Base-by-base conservation (phyloP, 2,888 invertebrate species). In the Netelia inedita region DNA sequence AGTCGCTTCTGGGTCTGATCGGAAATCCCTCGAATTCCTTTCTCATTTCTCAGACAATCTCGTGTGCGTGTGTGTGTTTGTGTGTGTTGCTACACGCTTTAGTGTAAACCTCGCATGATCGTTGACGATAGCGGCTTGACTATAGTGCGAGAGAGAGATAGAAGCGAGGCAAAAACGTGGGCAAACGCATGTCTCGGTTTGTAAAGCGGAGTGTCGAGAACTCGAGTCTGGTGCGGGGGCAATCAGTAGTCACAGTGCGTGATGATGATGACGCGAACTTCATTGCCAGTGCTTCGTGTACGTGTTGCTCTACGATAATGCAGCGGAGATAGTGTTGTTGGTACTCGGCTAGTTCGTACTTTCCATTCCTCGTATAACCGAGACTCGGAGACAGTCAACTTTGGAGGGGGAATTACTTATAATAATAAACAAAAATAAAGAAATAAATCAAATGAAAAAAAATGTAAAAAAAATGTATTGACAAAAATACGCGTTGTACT, bases 21-120 rank as follows among this genome's bases (percentile, higher is more conserved):
- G 84, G 84, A 84, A 84, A 84, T 84, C 80, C 76, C 80, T 80
- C 84, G 76, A 84, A 84, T 84, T 84, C 84, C 84, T 84, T 84
- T 84, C 84, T 80, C 41, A 68, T 80, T 80, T 84, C 84, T 84
- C 84, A 84, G 66, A 79, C 75, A 55, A 11, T 43, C 73, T 16
- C 41, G 6, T 14, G 21, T 57, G 21, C 59, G 0, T 28, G 28
- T 28, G 28, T 28, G 23, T 23, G 23, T 23, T 1, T 23, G 23
- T 43, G 43, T 43, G 43, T 43, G 23, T 46, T 41, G 28, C 5
- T n/a, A 57, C 59, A 28, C 35, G 28, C 59, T 55, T 46, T 59
- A 66, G 57, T 41, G 41, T 63, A 23, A 79, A 28, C 23, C 71
- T 68, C 46, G 68, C 23, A 46, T 41, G 59, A 57, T 66, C 74